Conservation (phyloP, 2,888 invertebrate species). For the Sinelater perroti region DNA sequence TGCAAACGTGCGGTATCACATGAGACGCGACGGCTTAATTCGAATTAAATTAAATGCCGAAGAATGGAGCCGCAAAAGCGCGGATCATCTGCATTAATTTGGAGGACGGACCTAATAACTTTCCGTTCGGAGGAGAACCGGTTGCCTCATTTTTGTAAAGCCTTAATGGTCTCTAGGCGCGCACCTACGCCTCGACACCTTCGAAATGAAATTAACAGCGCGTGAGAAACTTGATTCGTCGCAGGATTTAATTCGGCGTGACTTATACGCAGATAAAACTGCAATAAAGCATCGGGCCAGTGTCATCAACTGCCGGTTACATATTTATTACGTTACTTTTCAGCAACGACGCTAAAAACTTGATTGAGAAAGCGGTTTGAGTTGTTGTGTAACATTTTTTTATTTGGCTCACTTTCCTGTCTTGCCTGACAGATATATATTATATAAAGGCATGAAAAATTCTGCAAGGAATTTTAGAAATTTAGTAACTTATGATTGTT, state of each 20-base stretch:
- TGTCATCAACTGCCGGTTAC: too few species aligned
- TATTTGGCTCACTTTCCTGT: not conserved
- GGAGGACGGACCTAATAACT: slow-evolving; percentile 4
- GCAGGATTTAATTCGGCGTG: slow-evolving; percentile 2
- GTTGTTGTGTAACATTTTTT: not conserved
- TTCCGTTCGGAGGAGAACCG: slow-evolving; percentile 2
- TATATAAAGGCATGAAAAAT: too few species aligned
- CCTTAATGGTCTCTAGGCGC: slow-evolving; percentile 1
- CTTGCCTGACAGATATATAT: too few species aligned
- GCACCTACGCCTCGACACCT: slow-evolving; percentile 14
- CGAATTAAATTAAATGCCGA: not conserved
- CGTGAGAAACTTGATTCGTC: slow-evolving; percentile 12
- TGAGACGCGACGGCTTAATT: not conserved
- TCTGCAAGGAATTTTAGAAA: too few species aligned
- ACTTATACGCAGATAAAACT: slow-evolving; percentile 4
- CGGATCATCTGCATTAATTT: slow-evolving; percentile 2
- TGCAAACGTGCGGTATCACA: too few species aligned
- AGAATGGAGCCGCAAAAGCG: not conserved
- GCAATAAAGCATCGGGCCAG: too few species aligned
- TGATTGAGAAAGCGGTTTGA: not conserved
- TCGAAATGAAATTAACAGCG: slow-evolving; percentile 6
- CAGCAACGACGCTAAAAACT: too few species aligned
- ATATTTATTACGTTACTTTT: too few species aligned
- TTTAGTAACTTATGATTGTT: too few species aligned
- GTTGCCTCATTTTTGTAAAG: not conserved